Evolutionary conservation across 2,797 vertebrate genomes (phyloP).

Genomic region (Neosilurus hyrtlii): DNA sequence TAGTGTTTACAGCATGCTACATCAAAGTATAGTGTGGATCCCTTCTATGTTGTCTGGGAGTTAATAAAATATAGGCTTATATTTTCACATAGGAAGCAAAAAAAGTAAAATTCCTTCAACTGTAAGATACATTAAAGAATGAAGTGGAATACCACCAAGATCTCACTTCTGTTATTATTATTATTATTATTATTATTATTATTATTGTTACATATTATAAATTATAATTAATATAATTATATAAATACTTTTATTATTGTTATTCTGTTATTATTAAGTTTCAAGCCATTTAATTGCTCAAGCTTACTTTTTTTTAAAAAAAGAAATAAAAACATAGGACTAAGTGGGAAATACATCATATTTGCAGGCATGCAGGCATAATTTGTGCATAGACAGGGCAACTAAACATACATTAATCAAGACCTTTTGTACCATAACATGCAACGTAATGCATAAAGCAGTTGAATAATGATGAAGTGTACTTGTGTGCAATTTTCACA

Average conservation of each 20-base stretch:
- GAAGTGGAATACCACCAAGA: background rate
- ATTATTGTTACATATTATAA: too few species aligned
- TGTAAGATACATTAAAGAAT: background rate
- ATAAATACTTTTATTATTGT: too few species aligned
- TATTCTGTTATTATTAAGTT: too few species aligned
- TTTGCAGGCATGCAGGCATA: too few species aligned
- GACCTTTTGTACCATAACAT: background rate
- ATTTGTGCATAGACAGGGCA: slow-evolving; percentile 9
- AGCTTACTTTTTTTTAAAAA: background rate
- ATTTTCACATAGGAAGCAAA: background rate
- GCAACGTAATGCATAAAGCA: background rate
- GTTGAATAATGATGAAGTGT: slow-evolving; percentile 17
- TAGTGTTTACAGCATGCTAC: background rate
- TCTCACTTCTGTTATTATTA: background rate
- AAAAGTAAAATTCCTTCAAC: background rate
- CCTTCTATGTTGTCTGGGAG: background rate
- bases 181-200: background rate
- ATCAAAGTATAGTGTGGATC: background rate
- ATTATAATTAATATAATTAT: too few species aligned
- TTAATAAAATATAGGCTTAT: background rate
- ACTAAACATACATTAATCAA: slow-evolving; percentile 3
- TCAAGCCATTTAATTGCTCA: slow-evolving; percentile 2
- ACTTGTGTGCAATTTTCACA: slow-evolving; percentile 9
- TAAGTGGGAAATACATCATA: background rate
- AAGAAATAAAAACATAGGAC: background rate